Evolutionary conservation across 2,797 vertebrate genomes (phyloP).

Genomic region (Aulostomus chinensis): DNA sequence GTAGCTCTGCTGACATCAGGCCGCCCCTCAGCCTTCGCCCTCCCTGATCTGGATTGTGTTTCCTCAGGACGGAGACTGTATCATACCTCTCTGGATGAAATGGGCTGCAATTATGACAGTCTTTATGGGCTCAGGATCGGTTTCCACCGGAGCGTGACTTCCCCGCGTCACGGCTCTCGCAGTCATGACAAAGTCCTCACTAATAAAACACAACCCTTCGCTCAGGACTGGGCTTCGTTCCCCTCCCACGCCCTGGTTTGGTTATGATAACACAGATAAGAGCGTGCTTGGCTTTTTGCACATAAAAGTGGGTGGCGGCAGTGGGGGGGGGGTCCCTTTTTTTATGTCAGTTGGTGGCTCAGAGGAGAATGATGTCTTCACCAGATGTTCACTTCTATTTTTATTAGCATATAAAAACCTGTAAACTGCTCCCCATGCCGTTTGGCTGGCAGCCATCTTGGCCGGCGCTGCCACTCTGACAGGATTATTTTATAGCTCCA

Average conservation of each 20-base stretch:
- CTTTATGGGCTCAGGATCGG: slow-evolving; percentile 67
- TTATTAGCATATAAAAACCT: slow-evolving; percentile 67
- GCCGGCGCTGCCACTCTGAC: slow-evolving; percentile 40
- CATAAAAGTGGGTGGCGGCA: slow-evolving; percentile 49
- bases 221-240: slow-evolving; percentile 61
- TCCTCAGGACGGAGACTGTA: slow-evolving; percentile 49
- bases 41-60: slow-evolving; percentile 56
- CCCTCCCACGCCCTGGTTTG: slow-evolving; percentile 57
- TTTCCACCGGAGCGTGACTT: slow-evolving; percentile 73
- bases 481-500: slow-evolving; percentile 59
- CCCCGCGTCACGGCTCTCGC: slow-evolving; percentile 24
- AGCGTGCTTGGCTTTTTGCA: slow-evolving; percentile 56
- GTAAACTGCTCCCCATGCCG: slow-evolving; percentile 38
- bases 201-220: slow-evolving; percentile 73
- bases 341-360: slow-evolving; percentile 65
- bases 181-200: slow-evolving; percentile 59
- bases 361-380: slow-evolving; percentile 67
- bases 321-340: slow-evolving; percentile 40
- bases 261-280: slow-evolving; percentile 63
- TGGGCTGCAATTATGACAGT: slow-evolving; percentile 62
- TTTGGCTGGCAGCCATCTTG: slow-evolving; percentile 51
- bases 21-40: too few species aligned
- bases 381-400: slow-evolving; percentile 74
- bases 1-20: slow-evolving; percentile 50
- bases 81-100: slow-evolving; percentile 65